These are phyloP conservation scores for Chamaedrilus cognettii DNA, from an alignment of 2,888 invertebrate species.

Conservation along the genomic window DNA sequence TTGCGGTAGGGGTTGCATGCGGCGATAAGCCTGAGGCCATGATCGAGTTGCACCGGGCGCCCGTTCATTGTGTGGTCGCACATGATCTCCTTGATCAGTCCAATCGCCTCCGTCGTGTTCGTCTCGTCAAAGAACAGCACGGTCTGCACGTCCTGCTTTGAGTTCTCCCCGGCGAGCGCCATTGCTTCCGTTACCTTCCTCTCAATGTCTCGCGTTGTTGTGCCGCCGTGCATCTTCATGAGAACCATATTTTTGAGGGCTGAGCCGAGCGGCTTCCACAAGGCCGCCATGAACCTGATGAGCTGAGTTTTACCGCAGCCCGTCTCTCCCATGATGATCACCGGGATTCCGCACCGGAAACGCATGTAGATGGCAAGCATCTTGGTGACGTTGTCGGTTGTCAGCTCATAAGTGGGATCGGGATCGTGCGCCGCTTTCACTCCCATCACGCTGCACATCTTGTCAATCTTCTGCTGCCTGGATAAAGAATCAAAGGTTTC, in stretches of 20 bases:
- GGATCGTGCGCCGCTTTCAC: constrained; percentile 44
- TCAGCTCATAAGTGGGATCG: constrained; percentile 52
- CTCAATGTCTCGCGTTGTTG: constrained; percentile 47
- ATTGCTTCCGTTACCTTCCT: constrained; percentile 45
- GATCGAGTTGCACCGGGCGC: constrained; percentile 38
- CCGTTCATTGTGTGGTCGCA: constrained; percentile 51
- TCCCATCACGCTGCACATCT: constrained; percentile 49
- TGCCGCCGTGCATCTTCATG: constrained; percentile 53
- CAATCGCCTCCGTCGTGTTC: too few species aligned
- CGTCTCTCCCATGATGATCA: constrained; percentile 58
- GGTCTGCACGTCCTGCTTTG: constrained; percentile 42
- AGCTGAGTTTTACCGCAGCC: constrained; percentile 57
- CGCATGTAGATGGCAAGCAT: constrained; percentile 57
- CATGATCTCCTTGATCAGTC: too few species aligned
- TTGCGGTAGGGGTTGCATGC: constrained; percentile 58
- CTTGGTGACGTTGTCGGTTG: constrained; percentile 56
- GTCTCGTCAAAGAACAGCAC: constrained; percentile 56
- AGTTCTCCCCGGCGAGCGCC: constrained; percentile 43
- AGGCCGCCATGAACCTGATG: constrained; percentile 52
- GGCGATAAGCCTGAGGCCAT: constrained; percentile 51
- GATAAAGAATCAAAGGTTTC: constrained; percentile 46
- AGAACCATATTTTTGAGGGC: constrained; percentile 40
- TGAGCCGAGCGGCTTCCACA: constrained; percentile 45
- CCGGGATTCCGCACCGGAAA: constrained; percentile 55
- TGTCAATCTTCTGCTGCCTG: constrained; percentile 37